A percentile compares a stretch with the other conserved stretches of the same genome.
These are phyloP conservation scores for Scaptomyza hsui DNA, from an alignment of 1,140 invertebrate species.

Conservation along the genomic window DNA sequence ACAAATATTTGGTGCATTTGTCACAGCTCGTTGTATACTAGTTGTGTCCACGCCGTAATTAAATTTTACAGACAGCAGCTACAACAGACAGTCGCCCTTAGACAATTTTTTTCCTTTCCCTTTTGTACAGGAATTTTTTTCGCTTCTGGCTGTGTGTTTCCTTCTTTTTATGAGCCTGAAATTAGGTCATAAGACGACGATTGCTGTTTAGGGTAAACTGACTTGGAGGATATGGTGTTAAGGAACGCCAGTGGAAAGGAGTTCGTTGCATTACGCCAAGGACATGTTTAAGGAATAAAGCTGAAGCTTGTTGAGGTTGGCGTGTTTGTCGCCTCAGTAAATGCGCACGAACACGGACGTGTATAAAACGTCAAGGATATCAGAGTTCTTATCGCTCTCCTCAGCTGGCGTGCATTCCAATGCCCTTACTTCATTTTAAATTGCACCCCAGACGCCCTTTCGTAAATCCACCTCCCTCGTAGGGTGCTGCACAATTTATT, in stretches of 20 bases:
- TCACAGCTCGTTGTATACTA: slow-evolving; percentile 32
- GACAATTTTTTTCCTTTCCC: slow-evolving; percentile 1
- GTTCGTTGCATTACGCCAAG: slow-evolving; percentile 71
- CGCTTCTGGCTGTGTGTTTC: too few relatives aligned
- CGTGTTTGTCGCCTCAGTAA: slow-evolving; percentile 24
- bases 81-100: slow-evolving; percentile 39
- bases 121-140: too few relatives aligned
- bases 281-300: slow-evolving; percentile 46
- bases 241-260: slow-evolving; percentile 7
- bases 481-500: slow-evolving; percentile 14
- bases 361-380: slow-evolving; percentile 27
- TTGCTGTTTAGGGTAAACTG: slow-evolving; percentile 51
- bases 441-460: slow-evolving; percentile 3
- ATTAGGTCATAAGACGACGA: slow-evolving; percentile 61
- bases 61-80: slow-evolving; percentile 56
- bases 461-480: not conserved
- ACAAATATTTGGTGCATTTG: slow-evolving; percentile 47
- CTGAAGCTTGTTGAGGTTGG: slow-evolving; percentile 40
- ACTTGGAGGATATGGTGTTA: slow-evolving; percentile 54
- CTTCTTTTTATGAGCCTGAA: slow-evolving; percentile 32
- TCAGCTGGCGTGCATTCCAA: slow-evolving; percentile 30
- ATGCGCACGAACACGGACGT: slow-evolving; percentile 22
- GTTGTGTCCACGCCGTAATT: slow-evolving; percentile 43
- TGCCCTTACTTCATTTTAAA: slow-evolving; percentile 17
- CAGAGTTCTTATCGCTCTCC: slow-evolving; percentile 12